Evolutionary conservation across 2,113 vertebrate genomes (phyloP), one percentile per base, ranked within the genome.

Genomic region (Leptobrachium leishanense): DNA sequence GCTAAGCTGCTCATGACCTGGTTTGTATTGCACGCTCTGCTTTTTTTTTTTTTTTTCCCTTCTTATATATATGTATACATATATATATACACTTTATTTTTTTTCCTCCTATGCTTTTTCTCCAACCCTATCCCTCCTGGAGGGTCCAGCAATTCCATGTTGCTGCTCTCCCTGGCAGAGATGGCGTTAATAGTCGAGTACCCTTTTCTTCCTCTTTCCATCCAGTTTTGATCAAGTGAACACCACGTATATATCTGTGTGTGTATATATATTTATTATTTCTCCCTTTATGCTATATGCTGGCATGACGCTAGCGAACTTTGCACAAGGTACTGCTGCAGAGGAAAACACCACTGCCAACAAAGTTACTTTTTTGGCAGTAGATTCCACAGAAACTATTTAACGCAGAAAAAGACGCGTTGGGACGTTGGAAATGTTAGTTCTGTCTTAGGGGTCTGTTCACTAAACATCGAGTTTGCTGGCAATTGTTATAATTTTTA

Each of bases 21-120:
- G 98, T 99, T 99, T 99, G 97, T 99, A 98, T 99, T 99, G 97
- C 97, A 98, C 96, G 97, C 95, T 99, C 97, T 98, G 97, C 96
- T 96, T 98, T 97, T 93, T 82, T 90, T 93, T 92, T 91, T 88
- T 91, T 86, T 92, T 72, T 55, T 54, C 8, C 67, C 44, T 67
- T 2, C 72, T 8, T 79, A 15, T 69, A 20, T 69, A 12, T 67
- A 12, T 9, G 12, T 72, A 62, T 77, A 39, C 72, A 72, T 65
- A 65, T 73, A 62, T 73, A 73, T 73, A 66, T 79, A 79, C 50
- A 66, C 63, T 67, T 78, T 57, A 43, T 46, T 64, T 78, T 41
- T 20, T 72, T 78, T 40, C 43, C 66, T 2, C 40, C 54, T 3
- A 46, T 46, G 42, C 39, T 72, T 66, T 66, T 72, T 43, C 44